Evolutionary conservation across 2,888 invertebrate species (phyloP).

Genomic region (Caradrina clavipalpis): DNA sequence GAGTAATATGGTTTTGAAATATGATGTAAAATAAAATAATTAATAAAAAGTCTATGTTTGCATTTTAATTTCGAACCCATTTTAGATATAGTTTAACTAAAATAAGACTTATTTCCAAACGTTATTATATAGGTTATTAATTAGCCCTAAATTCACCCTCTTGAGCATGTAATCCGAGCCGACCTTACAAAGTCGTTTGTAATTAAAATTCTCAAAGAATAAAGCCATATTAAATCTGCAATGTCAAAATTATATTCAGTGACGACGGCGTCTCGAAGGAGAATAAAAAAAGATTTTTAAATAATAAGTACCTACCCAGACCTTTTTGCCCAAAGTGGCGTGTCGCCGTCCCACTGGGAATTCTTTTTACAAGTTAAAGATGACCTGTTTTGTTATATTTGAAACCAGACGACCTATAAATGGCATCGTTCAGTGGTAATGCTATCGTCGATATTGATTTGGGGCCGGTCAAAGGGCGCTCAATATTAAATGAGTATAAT

Average conservation of each 20-base stretch:
- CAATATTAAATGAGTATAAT: background rate
- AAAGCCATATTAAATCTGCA: constrained; percentile 64
- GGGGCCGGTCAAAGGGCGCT: constrained; percentile 12
- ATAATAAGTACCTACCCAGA: constrained; percentile 49
- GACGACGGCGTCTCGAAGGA: constrained; percentile 38
- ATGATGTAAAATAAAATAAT: constrained; percentile 9
- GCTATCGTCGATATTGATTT: constrained; percentile 34
- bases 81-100: constrained; percentile 15
- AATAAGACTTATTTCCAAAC: constrained; percentile 41
- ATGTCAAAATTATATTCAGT: constrained; percentile 62
- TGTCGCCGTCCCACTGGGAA: constrained; percentile 45
- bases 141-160: constrained; percentile 31
- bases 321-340: constrained; percentile 53
- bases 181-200: constrained; percentile 60
- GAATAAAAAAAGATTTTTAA: constrained; percentile 54
- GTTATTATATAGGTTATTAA: constrained; percentile 54
- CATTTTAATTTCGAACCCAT: constrained; percentile 6
- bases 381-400: constrained; percentile 59
- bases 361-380: constrained; percentile 48
- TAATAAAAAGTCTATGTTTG: background rate
- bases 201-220: constrained; percentile 61
- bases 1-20: constrained; percentile 6
- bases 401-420: constrained; percentile 53
- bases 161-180: constrained; percentile 54
- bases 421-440: constrained; percentile 28